These are phyloP conservation scores for Nemoura dubitans DNA, from an alignment of 2,888 invertebrate species.

Conservation along the genomic window DNA sequence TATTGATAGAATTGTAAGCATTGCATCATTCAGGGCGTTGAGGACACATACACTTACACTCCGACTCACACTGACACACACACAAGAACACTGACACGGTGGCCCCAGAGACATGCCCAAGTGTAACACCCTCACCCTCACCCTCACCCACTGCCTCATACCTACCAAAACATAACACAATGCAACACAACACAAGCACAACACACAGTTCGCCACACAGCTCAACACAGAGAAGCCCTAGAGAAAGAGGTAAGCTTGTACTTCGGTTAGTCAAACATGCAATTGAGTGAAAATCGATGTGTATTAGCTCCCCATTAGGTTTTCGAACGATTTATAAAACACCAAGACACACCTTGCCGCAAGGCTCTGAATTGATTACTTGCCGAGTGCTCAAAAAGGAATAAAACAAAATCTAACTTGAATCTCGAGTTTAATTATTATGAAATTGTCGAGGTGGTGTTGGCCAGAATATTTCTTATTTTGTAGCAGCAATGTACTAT, in stretches of 20 bases:
- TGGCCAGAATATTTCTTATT: not conserved
- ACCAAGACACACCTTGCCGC: not conserved
- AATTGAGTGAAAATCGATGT: constrained; percentile 12
- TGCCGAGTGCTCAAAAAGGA: not conserved
- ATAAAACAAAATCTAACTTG: not conserved
- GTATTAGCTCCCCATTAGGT: not conserved
- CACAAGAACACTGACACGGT: not conserved
- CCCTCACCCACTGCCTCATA: not conserved
- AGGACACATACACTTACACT: not conserved
- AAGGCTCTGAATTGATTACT: not conserved
- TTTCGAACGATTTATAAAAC: not conserved
- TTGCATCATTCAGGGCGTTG: not conserved
- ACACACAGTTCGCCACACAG: not conserved
- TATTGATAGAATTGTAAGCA: constrained; percentile 5
- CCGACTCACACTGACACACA: not conserved
- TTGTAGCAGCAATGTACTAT: not conserved
- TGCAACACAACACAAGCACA: not conserved
- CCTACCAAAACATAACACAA: not conserved
- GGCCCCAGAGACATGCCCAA: not conserved
- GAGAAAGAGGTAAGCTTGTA: not conserved
- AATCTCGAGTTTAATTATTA: not conserved
- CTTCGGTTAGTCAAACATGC: not conserved
- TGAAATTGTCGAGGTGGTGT: not conserved
- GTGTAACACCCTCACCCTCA: not conserved
- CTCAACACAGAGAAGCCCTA: not conserved